Percentiles rank a stretch among this genome's conserved stretches.
Conservation (phyloP, 2,113 vertebrate genomes). For the Bambusicola thoracicus region DNA sequence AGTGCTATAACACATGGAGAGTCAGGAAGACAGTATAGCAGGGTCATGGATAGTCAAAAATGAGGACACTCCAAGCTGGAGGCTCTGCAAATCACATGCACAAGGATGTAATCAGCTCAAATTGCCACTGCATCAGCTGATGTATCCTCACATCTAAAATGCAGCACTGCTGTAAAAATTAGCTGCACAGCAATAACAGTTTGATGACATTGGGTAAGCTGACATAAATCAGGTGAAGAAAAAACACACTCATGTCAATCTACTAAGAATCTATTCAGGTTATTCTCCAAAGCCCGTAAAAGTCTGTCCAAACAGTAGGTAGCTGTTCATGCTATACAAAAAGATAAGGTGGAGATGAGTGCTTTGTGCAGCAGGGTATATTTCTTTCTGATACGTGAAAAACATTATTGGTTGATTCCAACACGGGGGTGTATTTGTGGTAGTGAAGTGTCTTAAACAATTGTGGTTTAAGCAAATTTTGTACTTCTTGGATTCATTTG, state of each 20-base stretch:
- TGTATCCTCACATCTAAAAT: constrained; percentile 10
- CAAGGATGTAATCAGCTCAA: constrained; percentile 30
- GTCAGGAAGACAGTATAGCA: not conserved
- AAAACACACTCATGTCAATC: not conserved
- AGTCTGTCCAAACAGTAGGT: not conserved
- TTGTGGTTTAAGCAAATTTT: not conserved
- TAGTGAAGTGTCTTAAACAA: fast-evolving
- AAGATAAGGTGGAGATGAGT: not conserved
- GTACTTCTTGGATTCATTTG: not conserved
- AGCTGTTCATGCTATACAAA: not conserved
- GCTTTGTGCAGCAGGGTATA: not conserved
- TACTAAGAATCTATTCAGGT: not conserved
- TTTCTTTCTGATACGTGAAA: not conserved
- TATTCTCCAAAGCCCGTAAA: not conserved
- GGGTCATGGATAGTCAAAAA: constrained; percentile 26
- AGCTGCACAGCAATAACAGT: not conserved
- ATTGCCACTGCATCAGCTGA: not conserved
- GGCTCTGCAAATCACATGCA: constrained; percentile 15
- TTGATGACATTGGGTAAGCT: not conserved
- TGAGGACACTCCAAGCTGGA: constrained; percentile 4
- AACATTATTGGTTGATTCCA: not conserved
- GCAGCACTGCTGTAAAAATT: not conserved
- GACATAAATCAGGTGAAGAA: not conserved
- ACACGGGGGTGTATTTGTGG: not conserved
- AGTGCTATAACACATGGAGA: constrained; percentile 27